Evolutionary conservation across 2,888 invertebrate species (phyloP).

Genomic region (Oscheius sp.): DNA sequence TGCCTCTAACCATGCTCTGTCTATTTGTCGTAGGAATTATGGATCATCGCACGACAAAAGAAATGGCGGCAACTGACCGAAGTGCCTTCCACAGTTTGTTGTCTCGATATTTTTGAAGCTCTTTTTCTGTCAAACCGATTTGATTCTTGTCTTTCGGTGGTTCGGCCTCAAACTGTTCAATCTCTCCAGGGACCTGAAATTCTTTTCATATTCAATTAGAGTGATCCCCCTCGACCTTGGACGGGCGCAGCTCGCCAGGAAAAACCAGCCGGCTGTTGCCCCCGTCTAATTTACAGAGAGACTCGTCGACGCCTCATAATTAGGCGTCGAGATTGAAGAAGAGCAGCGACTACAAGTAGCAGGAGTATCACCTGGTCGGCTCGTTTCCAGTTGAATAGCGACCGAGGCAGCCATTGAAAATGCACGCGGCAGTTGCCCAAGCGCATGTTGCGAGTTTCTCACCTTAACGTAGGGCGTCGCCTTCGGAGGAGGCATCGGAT

Average conservation of each 20-base stretch:
- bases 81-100: constrained; percentile 1
- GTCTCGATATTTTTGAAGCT: constrained; percentile 1
- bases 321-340: constrained; percentile 5
- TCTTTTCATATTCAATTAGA: constrained; percentile 15
- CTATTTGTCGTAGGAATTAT: constrained; percentile 1
- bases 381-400: constrained; percentile 14
- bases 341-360: too few species aligned
- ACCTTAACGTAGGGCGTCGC: constrained; percentile 1
- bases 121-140: constrained; percentile 27
- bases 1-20: not conserved
- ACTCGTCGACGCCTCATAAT: constrained; percentile 9
- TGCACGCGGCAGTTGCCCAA: constrained; percentile 15
- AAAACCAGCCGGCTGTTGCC: not conserved
- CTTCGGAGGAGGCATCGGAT: constrained; percentile 50
- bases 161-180: constrained; percentile 16
- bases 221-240: constrained; percentile 24
- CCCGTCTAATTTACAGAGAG: constrained; percentile 8
- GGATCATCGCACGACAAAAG: not conserved
- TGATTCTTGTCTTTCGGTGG: not conserved
- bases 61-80: constrained; percentile 14
- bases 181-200: constrained; percentile 17
- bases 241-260: not conserved
- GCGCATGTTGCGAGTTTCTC: not conserved
- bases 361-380: not conserved
- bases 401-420: constrained; percentile 10